Evolutionary conservation across 2,113 vertebrate species (phyloP), one percentile per base, ranked within the genome.

Genomic region (Cebus imitator): DNA sequence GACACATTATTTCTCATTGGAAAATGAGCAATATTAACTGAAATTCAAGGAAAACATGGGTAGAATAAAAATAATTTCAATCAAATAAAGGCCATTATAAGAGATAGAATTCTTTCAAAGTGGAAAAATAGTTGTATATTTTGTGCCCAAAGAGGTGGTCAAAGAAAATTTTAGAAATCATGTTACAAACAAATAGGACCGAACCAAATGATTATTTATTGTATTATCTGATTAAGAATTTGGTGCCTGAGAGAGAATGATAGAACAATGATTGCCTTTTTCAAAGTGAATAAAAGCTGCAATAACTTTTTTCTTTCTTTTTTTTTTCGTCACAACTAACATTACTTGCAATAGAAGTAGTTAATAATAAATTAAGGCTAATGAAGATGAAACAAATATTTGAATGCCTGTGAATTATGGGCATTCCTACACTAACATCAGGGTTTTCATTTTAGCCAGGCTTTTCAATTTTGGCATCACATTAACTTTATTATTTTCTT

Each of bases 321-420:
- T 43, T 52, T 43, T 40, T 82, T 87, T 96, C 43, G 73, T 95
- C 75, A 97, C 23, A 97, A 92, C 87, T 57, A 66, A 35, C 32
- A 84, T 1, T 3, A 35, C 32, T 13, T 30, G 79, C 35, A 83
- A 70, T 87, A 0, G 0, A 40, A 91, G n/a, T 40, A 97, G 35
- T 76, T 89, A 96, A 92, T 50, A 80, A 45, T 79, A 90, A 98
- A 94, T 94, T 61, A 32, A 91, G 82, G 94, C 96, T 98, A 96
- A 96, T 84, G 8, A 72, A 97, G 86, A 93, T 89, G 9, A 32
- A 20, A 66, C 83, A 40, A 91, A 88, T 97, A 96, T 92, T 96
- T 95, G 40, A 95, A 97, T 96, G 94, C 78, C 87, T 90, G 12
- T 27, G 3, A 97, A 95, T 98, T 97, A 97, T 95, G 43, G 17